Evolutionary conservation across 1,140 invertebrate species (phyloP).

Genomic region (Venustaconcha ellipsiformis): DNA sequence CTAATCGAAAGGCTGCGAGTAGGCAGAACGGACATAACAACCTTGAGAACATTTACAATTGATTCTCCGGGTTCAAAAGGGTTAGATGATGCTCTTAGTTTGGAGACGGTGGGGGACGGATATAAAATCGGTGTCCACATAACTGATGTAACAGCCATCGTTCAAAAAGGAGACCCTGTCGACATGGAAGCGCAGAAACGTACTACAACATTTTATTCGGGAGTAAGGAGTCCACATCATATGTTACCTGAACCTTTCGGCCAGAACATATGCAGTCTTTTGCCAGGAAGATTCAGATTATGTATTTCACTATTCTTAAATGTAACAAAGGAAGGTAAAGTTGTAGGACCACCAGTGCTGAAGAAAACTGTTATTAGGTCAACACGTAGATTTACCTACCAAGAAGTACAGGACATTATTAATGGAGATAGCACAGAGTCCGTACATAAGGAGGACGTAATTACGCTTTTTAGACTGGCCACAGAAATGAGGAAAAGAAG

Average conservation of each 20-base stretch:
- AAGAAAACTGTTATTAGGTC: conserved; percentile 42
- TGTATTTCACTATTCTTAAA: conserved; percentile 51
- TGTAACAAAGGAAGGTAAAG: conserved; percentile 30
- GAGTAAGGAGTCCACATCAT: conserved; percentile 47
- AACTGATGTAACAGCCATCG: conserved; percentile 62
- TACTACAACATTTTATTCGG: conserved; percentile 59
- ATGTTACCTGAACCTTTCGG: conserved; percentile 68
- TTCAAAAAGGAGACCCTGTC: conserved; percentile 42
- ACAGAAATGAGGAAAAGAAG: conserved; percentile 36
- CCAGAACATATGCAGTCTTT: conserved; percentile 65
- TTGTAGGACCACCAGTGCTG: conserved; percentile 6
- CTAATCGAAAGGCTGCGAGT: background rate
- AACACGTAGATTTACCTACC: conserved; percentile 42
- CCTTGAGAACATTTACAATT: conserved; percentile 80
- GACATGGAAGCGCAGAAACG: conserved; percentile 61
- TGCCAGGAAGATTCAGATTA: conserved; percentile 54
- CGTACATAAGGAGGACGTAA: conserved; percentile 23
- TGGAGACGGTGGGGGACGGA: conserved; percentile 31
- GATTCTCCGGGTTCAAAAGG: conserved; percentile 98
- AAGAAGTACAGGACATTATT: conserved; percentile 47
- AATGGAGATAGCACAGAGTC: background rate
- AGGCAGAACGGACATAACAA: conserved; percentile 77
- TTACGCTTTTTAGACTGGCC: conserved; percentile 36
- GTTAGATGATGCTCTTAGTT: conserved; percentile 97
- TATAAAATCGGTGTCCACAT: conserved; percentile 61